Conservation (phyloP, 2,113 vertebrate genomes). For the Silurus meridionalis region DNA sequence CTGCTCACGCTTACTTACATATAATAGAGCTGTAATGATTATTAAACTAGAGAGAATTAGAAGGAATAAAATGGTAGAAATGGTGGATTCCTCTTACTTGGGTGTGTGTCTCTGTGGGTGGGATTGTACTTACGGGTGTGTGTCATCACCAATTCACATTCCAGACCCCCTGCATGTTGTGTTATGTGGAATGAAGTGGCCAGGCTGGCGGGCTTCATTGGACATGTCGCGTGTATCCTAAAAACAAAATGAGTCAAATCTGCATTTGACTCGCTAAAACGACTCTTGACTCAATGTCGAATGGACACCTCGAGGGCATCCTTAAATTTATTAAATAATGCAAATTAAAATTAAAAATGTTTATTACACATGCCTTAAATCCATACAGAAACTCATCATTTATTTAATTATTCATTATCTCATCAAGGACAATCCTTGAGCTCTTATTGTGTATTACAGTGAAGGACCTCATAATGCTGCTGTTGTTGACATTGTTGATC, state of each 20-base stretch:
- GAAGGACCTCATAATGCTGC: too few species aligned
- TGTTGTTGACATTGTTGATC: too few species aligned
- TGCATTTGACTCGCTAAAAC: not conserved
- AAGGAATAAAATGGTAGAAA: not conserved
- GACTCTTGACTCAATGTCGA: not conserved
- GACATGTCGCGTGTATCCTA: not conserved
- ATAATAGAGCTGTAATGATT: not conserved
- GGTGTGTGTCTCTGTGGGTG: not conserved
- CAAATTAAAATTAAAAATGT: too few species aligned
- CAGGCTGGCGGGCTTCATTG: conserved; percentile 58
- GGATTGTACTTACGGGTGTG: not conserved
- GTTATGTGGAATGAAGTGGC: conserved; percentile 73
- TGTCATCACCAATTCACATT: conserved; percentile 71
- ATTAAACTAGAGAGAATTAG: not conserved
- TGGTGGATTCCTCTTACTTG: not conserved
- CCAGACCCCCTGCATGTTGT: conserved; percentile 70
- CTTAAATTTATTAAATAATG: not conserved
- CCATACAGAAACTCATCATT: too few species aligned
- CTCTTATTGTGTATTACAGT: too few species aligned
- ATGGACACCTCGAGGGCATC: not conserved
- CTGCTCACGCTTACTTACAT: not conserved
- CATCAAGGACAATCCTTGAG: too few species aligned
- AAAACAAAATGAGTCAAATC: conserved; percentile 7
- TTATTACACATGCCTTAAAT: too few species aligned
- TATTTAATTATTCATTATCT: too few species aligned